Base-by-base conservation (phyloP, 2,797 vertebrate species). In the Argentina silus region DNA sequence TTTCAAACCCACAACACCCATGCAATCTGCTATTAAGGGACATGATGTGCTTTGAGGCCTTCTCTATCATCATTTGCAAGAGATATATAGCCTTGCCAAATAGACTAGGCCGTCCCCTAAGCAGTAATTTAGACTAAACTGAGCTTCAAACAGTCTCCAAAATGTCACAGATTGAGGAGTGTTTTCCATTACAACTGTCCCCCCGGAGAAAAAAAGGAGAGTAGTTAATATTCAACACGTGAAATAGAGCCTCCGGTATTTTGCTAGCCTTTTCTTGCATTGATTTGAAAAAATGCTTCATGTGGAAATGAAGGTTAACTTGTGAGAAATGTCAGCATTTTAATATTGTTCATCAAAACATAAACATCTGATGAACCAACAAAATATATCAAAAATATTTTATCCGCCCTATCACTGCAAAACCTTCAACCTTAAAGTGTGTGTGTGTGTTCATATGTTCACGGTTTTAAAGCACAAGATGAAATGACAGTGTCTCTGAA, bases 1-100 rank as follows among this genome's bases (percentile, higher is more conserved):
- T 76, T 76, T 70, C 61, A 85, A 80, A 78, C 67, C 75, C 64
- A 71, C 70, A 81, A 74, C 67, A 81, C 45, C 27, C 47, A 27
- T 76, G 60, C 81, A 83, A 81, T 82, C 81, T 85, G 82, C 83
- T 79, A 88, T 81, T 85, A 81, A 80, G 57, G 81, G 81, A 83
- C 78, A 86, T 65, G 27, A 71, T 80, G 73, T 75, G 79, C 82
- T 90, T 86, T 87, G 82, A 88, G 74, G 83, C 78, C 36, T 81
- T 81, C 69, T 82, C 75, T 81, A 73, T 80, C 80, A 87, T 80
- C 65, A 67, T 79, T 85, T 87, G 69, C 79, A 77, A 78, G 71
- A 85, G 77, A 82, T 85, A 45, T 62, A 81, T 69, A 70, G 72
- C 50, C 66, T 68, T 86, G 82, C 83, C 82, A 83, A 68, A 81